Conservation (phyloP, 2,888 invertebrate genomes). For the Amblyjoppa fuscipennis region DNA sequence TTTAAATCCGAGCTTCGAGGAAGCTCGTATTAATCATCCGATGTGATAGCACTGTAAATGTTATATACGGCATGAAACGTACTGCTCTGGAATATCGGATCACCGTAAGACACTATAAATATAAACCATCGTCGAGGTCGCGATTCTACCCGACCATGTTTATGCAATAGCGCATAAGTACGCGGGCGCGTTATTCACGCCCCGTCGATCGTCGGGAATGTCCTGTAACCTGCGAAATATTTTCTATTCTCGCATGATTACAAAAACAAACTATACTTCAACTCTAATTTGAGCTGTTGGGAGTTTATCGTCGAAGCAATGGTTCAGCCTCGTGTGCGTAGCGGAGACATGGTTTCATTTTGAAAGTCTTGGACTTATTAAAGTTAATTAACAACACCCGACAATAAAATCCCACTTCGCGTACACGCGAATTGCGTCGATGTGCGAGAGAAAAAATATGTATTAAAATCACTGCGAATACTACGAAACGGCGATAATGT, state of each 20-base stretch:
- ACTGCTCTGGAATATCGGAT: constrained; percentile 38
- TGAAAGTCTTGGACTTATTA: constrained; percentile 25
- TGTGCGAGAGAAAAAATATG: not conserved
- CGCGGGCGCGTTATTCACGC: constrained; percentile 10
- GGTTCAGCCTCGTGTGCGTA: not conserved
- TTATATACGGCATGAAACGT: constrained; percentile 1
- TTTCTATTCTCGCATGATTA: constrained; percentile 3
- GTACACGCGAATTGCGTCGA: not conserved
- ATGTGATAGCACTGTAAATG: not conserved
- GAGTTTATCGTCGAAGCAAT: not conserved
- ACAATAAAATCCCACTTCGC: constrained; percentile 9
- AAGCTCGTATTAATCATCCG: constrained; percentile 50
- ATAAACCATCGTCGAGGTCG: constrained; percentile 36
- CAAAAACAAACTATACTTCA: not conserved
- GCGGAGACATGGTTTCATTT: not conserved
- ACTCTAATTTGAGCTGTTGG: not conserved
- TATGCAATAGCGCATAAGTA: constrained; percentile 15
- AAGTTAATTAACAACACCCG: constrained; percentile 27
- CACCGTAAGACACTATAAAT: constrained; percentile 21
- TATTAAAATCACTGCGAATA: not conserved
- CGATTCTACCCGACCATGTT: not conserved
- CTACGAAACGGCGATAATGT: not conserved
- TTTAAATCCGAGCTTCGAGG: constrained; percentile 19
- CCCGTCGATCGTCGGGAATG: not conserved
- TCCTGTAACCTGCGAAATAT: not conserved